Percentiles rank a stretch among this genome's conserved stretches.
Evolutionary conservation across 2,113 vertebrate species (phyloP).

Genomic region (Sylvietta virens): DNA sequence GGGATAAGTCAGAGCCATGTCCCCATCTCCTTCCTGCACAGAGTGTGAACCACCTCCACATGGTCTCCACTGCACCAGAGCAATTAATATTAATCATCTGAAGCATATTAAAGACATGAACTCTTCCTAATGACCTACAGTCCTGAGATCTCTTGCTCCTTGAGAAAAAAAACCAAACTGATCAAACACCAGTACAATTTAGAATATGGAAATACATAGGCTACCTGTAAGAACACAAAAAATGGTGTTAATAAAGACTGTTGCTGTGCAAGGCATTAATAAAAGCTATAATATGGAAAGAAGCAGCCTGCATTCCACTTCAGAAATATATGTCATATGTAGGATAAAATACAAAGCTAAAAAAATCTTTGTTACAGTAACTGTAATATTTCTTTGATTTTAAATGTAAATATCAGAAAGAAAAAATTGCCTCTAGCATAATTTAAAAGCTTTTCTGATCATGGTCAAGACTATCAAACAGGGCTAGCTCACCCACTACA

Average conservation of each 20-base stretch:
- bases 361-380: background rate
- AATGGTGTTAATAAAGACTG: background rate
- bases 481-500: background rate
- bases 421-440: background rate
- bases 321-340: background rate
- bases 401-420: background rate
- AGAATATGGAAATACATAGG: background rate
- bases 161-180: background rate
- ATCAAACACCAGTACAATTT: background rate
- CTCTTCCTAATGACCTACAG: background rate
- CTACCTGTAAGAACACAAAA: background rate
- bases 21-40: background rate
- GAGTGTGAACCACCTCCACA: background rate
- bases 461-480: background rate
- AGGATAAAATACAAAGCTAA: background rate
- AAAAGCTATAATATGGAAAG: background rate
- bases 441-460: background rate
- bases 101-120: background rate
- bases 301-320: background rate
- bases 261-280: background rate
- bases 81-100: background rate
- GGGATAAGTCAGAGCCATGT: background rate
- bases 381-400: background rate
- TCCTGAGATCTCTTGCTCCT: background rate
- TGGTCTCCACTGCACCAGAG: background rate